phyloP scores from a whole-genome alignment of 2,113 vertebrate genomes.

The Taxidea taxus region DNA sequence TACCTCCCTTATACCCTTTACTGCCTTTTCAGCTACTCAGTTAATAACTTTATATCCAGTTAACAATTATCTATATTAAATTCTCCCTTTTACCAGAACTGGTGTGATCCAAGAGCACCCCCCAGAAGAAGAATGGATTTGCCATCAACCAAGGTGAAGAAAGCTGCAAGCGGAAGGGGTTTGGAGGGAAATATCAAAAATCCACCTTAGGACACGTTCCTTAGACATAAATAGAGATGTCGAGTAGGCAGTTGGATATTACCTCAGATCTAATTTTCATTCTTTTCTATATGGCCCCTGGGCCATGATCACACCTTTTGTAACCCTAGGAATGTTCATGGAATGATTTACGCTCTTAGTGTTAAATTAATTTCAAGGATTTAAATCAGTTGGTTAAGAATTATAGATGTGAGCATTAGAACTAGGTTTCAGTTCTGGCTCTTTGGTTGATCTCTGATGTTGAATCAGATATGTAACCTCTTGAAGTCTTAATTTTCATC shows the following conservation, averaged over 20 bases:
- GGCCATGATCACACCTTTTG: neutral
- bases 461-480: neutral
- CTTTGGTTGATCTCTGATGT: neutral
- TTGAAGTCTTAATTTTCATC: neutral
- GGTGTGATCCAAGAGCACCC: neutral
- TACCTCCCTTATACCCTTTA: neutral
- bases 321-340: neutral
- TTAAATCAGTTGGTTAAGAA: conserved; percentile 1
- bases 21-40: neutral
- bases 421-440: neutral
- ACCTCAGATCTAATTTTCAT: neutral
- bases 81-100: neutral
- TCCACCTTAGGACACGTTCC: neutral
- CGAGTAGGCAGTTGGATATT: neutral
- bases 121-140: neutral
- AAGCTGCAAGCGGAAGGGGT: neutral
- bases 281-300: neutral
- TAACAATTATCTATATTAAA: neutral
- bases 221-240: neutral
- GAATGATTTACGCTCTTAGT: neutral
- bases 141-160: neutral
- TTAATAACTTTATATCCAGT: neutral
- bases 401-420: neutral
- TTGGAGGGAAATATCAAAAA: neutral
- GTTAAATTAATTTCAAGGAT: neutral